Evolutionary conservation across 2,888 invertebrate species (phyloP), one percentile per base, ranked within the genome.

Genomic region (Oxystoma pomonae): DNA sequence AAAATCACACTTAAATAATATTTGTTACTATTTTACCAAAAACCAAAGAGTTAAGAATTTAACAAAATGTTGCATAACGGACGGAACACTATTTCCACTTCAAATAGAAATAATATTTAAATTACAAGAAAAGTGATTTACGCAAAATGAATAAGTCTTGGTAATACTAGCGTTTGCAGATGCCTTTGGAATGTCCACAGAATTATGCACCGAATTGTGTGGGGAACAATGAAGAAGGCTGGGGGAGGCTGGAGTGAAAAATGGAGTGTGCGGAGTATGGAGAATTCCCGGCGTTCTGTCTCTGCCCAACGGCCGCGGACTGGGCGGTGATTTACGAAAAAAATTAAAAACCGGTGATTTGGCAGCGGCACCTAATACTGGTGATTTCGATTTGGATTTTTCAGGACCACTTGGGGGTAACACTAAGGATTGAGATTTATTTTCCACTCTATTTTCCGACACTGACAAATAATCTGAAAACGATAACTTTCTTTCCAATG

Each of bases 321-420:
- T 82, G 65, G 78, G 77, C 77, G 82, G 82, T 76, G 80, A 82
- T 71, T 72, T 76, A 67, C 73, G 68, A 66, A 74, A 74, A 61
- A 74, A 66, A 53, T 68, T 59, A 9, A 73, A 61, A 57, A 75
- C 77, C 62, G 73, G 74, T 52, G 76, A 70, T 58, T 73, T 73
- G 60, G 74, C 72, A 16, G 35, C 5, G 5, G 12, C 3, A 35
- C 66, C 64, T 65, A 68, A 66, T 22, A 68, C 63, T 1, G 62
- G 63, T 20, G 69, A 65, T 59, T 66, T 69, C 16, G 62, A 65
- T 20, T 63, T 60, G 55, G 35, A 22, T 22, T 59, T 58, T 58
- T 67, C 69, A 17, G 69, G 68, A 58, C 65, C 67, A 59, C 67
- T 66, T 35, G 68, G 67, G 53, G 20, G 59, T 35, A 35, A 35